Evolutionary conservation across 1,140 invertebrate genomes (phyloP).

Genomic region (Uloborus diversus): DNA sequence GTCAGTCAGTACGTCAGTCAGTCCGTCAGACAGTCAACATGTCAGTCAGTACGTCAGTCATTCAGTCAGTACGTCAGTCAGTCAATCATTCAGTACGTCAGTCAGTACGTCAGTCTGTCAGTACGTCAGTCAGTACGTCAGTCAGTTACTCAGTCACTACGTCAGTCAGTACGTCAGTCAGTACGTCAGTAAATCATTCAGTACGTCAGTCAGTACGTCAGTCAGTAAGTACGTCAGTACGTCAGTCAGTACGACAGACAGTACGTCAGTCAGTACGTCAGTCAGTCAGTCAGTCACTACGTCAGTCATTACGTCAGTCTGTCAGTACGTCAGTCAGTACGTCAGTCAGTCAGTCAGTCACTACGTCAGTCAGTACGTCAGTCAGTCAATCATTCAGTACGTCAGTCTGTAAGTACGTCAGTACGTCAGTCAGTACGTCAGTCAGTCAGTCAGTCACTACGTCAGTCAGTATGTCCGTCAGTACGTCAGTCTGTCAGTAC

Average conservation of each 20-base stretch:
- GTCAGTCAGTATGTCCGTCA: background rate
- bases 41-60: background rate
- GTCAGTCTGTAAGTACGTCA: background rate
- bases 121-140: background rate
- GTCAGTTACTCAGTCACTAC: background rate
- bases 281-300: background rate
- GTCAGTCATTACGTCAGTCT: background rate
- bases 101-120: background rate
- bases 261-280: background rate
- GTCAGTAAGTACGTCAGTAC: background rate
- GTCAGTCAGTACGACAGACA: background rate
- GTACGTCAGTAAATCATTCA: background rate
- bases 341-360: background rate
- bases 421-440: background rate
- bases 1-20: background rate
- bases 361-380: background rate
- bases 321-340: background rate
- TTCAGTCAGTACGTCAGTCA: background rate
- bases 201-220: background rate
- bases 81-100: background rate
- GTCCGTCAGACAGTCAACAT: background rate
- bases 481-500: background rate
- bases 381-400: background rate
- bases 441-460: background rate
- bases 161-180: background rate